A percentile compares a stretch with the other conserved stretches of the same genome.
Conservation (phyloP, 2,797 vertebrate genomes). For the Chrosomus eos region DNA sequence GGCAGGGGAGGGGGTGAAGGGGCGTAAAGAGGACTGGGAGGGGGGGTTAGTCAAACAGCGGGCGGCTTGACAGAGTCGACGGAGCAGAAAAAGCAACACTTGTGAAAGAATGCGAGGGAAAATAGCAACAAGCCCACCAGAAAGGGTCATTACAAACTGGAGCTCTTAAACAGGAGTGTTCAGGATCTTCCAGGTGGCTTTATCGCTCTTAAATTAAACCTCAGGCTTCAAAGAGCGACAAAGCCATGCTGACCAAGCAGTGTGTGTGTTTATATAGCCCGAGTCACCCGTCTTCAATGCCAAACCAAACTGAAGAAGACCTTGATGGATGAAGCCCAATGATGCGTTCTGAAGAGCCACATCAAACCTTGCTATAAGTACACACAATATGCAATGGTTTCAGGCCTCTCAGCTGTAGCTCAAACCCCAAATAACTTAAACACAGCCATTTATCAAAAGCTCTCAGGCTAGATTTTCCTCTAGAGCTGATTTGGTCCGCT, state of each 20-base stretch:
- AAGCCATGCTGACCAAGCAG: constrained; percentile 69
- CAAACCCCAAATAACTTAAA: constrained; percentile 65
- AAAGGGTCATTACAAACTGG: constrained; percentile 38
- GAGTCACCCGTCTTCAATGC: constrained; percentile 66
- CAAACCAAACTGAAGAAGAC: constrained; percentile 79
- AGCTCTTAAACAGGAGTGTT: neutral
- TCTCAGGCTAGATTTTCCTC: neutral
- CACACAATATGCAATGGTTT: constrained; percentile 66
- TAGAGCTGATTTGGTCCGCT: neutral
- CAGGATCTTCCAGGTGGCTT: constrained; percentile 41
- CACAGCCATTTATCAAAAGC: neutral
- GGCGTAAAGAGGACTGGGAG: constrained; percentile 8
- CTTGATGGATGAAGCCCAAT: constrained; percentile 72
- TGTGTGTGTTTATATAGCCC: constrained; percentile 25
- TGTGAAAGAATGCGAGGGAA: constrained; percentile 20
- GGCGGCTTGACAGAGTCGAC: constrained; percentile 61
- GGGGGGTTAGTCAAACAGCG: constrained; percentile 61
- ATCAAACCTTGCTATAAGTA: constrained; percentile 75
- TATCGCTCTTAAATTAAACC: constrained; percentile 64
- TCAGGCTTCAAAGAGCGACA: constrained; percentile 68
- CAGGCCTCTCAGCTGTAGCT: constrained; percentile 61
- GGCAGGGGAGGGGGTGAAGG: constrained; percentile 27
- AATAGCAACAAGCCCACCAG: constrained; percentile 50
- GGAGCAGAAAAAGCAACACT: constrained; percentile 64
- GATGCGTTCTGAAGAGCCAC: constrained; percentile 79